Evolutionary conservation across 2,113 vertebrate species (phyloP), one percentile per base, ranked within the genome.

Genomic region (Corynorhinus townsendii): DNA sequence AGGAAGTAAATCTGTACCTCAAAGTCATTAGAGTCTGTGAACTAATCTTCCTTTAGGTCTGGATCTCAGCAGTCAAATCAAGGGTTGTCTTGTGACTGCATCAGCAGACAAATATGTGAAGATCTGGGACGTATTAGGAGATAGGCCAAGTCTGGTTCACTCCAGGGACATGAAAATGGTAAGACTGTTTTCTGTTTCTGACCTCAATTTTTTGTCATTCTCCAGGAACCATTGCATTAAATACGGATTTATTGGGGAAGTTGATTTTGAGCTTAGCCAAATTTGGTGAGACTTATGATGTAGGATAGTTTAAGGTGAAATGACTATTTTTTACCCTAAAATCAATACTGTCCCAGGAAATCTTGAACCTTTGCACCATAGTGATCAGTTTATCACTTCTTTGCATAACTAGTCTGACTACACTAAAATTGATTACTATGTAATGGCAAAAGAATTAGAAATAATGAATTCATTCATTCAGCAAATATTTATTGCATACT

Each of bases 151-250:
- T 96, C 98, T 99, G 76, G 90, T 99, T 85, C 99, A 99, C 96
- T 99, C 99, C 33, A 98, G 99, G 83, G 99, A 99, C 94, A 99
- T 99, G 99, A 99, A 99, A 97, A 99, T 99, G 99, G 99, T 99
- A 98, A 93, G 95, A 6, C 10, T 38, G 15, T 86, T 88, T 30
- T 24, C 38, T 89, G 28, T 17, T 62, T 79, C 52, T 89, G 22
- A 38, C 15, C 4, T 30, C 2, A 10, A 1, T 3, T 47, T 11
- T 30, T 11, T 40, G 3, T 71, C 84, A 72, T 52, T 80, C n/a
- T 77, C 28, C 33, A 22, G 49, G 28, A 68, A 6, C 68, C 45
- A 11, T 0, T 91, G 56, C 71, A 68, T 9, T 77, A 38, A 89
- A 17, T 87, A 15, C 4, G 54, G 52, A 11, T 56, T 22, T 87